Conservation (phyloP, 2,113 vertebrate genomes). For the Archilochus colubris region DNA sequence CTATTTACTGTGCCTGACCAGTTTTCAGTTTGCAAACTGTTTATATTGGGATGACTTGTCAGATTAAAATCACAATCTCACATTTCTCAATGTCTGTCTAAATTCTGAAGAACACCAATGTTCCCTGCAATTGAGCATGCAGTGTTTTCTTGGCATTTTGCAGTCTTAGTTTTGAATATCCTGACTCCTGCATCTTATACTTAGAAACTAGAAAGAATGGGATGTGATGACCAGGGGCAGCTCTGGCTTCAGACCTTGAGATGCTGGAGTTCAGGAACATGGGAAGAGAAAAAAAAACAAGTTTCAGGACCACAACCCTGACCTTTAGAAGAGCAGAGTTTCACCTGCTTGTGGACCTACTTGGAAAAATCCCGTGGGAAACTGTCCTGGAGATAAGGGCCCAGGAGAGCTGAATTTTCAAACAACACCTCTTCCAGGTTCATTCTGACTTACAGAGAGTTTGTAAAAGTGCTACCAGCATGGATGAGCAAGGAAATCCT, state of each 20-base stretch:
- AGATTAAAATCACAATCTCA: background rate
- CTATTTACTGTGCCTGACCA: background rate
- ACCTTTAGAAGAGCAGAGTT: background rate
- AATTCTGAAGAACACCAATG: background rate
- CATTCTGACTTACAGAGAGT: background rate
- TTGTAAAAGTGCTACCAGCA: background rate
- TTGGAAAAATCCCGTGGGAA: background rate
- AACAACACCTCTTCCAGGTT: background rate
- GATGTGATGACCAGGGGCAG: background rate
- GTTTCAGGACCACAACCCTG: background rate
- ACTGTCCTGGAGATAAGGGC: background rate
- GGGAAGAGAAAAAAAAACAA: background rate
- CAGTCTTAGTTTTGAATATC: background rate
- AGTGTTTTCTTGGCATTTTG: background rate
- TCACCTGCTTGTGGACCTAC: background rate
- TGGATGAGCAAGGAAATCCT: background rate
- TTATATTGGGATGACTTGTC: background rate
- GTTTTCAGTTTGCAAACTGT: background rate
- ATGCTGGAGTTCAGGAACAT: background rate
- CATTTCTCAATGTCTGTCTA: background rate
- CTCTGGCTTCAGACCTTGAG: background rate
- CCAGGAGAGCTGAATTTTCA: background rate
- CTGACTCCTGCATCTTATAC: background rate
- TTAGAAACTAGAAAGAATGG: background rate
- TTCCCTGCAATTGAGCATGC: background rate